Evolutionary conservation across 2,113 vertebrate genomes (phyloP), one percentile per base, ranked within the genome.

Genomic region (Lucifuga dentata): DNA sequence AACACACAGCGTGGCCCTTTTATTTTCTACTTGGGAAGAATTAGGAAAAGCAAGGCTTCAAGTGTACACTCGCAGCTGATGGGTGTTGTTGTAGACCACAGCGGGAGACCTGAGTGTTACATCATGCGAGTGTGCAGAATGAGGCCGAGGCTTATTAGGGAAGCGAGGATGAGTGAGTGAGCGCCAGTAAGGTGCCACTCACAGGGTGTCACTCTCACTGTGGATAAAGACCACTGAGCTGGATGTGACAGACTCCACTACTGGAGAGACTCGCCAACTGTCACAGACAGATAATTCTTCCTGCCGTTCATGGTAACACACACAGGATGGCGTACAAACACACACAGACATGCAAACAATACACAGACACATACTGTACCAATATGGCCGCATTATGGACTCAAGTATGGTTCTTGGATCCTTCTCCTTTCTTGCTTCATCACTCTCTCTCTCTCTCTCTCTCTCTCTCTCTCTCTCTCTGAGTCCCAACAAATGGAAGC

Each of bases 141-240:
- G 38, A 23, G 67, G 72, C 78, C 56, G 43, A 76, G 51, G 68
- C 66, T 85, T 63, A 81, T 65, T 78, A 73, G 76, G 69, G 66
- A 43, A 23, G 48, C 38, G 67, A 66, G 2, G 36, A 49, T 3
- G 58, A 73, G 52, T 51, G 62, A 71, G 57, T 6, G 43, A 72
- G 59, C 20, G 72, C 59, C 71, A 33, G 57, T 32, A 81, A 71
- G 74, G 77, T 76, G 86, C 65, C 73, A 69, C 64, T 88, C 73
- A 75, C 26, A 48, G 78, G 52, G 76, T 68, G 83, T 82, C 78
- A 74, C 36, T 80, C 61, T 65, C 53, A 44, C 52, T 36, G 20
- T 15, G 60, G 68, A 80, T 82, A 84, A 76, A 76, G 73, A 82
- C 51, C 71, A 68, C 61, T 69, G 73, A 77, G 72, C 53, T n/a